phyloP scores from a whole-genome alignment of 2,797 vertebrate species.

The Pitangus sulphuratus region DNA sequence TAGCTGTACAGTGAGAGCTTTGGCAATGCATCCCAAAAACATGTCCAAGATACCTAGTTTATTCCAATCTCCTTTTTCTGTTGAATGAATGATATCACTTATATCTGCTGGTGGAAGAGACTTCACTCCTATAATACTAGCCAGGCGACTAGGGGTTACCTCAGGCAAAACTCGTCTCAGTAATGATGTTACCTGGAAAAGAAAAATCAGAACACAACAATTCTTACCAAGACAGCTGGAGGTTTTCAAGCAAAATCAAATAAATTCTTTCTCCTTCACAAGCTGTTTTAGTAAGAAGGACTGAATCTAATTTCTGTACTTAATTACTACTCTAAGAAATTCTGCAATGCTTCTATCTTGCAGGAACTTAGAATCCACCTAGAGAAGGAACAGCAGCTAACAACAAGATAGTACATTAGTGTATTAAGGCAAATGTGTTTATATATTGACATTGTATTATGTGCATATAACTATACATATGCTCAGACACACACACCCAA shows the following conservation, averaged over 20 bases:
- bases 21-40: slow-evolving; percentile 98
- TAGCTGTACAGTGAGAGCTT: slow-evolving; percentile 97
- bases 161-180: slow-evolving; percentile 95
- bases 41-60: slow-evolving; percentile 97
- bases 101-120: slow-evolving; percentile 97
- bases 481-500: not conserved
- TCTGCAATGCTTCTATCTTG: not conserved
- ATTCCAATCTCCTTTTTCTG: slow-evolving; percentile 98
- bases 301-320: not conserved
- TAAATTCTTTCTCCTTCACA: not conserved
- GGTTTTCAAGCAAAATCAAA: not conserved
- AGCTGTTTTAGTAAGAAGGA: not conserved
- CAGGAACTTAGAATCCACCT: not conserved
- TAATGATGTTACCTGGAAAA: slow-evolving; percentile 90
- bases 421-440: not conserved
- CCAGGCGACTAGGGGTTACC: slow-evolving; percentile 93
- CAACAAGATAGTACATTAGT: not conserved
- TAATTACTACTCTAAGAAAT: not conserved
- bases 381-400: not conserved
- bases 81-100: slow-evolving; percentile 99
- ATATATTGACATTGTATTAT: not conserved
- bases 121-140: slow-evolving; percentile 97
- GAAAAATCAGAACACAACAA: not conserved
- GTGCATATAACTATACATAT: not conserved
- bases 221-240: not conserved